Conservation (phyloP, 2,888 invertebrate species). For the Drosophila mimetica region DNA sequence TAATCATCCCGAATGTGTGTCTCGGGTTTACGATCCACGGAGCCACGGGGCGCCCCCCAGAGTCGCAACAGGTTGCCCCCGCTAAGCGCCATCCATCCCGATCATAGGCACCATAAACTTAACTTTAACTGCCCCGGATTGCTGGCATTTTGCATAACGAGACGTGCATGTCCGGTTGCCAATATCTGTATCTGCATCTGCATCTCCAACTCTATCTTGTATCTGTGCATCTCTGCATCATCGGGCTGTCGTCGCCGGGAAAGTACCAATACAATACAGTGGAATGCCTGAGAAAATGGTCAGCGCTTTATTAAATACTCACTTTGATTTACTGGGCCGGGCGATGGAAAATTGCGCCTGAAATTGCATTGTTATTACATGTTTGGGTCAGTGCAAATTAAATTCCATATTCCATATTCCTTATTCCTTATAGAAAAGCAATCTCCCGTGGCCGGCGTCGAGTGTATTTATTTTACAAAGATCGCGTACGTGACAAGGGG, state of each 20-base stretch:
- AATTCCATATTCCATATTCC: conserved; percentile 83
- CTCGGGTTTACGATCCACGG: conserved; percentile 65
- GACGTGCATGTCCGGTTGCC: conserved; percentile 42
- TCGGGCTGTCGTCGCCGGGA: conserved; percentile 30
- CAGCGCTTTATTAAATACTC: conserved; percentile 43
- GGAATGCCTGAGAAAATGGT: conserved; percentile 26
- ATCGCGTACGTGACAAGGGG: conserved; percentile 77
- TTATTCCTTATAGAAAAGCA: conserved; percentile 83
- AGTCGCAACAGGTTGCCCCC: conserved; percentile 75
- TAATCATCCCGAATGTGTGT: conserved; percentile 83
- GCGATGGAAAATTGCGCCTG: conserved; percentile 64
- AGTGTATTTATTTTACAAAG: conserved; percentile 71
- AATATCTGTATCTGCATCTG: conserved; percentile 14
- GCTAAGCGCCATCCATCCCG: conserved; percentile 75
- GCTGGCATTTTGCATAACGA: conserved; percentile 71
- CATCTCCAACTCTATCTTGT: conserved; percentile 7
- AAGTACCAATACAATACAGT: background rate
- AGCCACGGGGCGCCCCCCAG: conserved; percentile 50
- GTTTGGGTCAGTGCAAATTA: conserved; percentile 82
- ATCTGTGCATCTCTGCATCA: too few species aligned
- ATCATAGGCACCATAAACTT: conserved; percentile 38
- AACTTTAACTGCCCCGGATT: conserved; percentile 27
- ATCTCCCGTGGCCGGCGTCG: conserved; percentile 63
- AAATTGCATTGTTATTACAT: conserved; percentile 83
- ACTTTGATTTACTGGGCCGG: conserved; percentile 32